A percentile compares a stretch with the other conserved stretches of the same genome.
Evolutionary conservation across 1,140 invertebrate species (phyloP).

Genomic region (Amyelois transitella): DNA sequence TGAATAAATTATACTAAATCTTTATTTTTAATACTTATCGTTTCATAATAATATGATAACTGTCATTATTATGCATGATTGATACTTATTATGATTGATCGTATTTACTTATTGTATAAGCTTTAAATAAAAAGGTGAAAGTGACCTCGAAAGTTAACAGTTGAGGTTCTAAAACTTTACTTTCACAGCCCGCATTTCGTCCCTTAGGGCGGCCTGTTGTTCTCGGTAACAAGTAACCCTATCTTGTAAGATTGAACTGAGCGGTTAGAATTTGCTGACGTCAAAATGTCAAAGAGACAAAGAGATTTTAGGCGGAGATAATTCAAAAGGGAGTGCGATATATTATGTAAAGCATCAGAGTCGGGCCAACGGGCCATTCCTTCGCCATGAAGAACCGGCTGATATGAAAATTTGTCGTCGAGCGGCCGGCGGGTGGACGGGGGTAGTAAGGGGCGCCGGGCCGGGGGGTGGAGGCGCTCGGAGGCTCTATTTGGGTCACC

Average conservation of each 20-base stretch:
- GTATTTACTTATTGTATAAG: neutral
- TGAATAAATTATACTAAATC: neutral
- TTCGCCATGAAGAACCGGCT: conserved; percentile 50
- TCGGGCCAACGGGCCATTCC: conserved; percentile 46
- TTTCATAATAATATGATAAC: neutral
- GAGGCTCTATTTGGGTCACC: conserved; percentile 73
- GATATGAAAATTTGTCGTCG: conserved; percentile 70
- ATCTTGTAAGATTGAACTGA: neutral
- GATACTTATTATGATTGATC: too few relatives aligned
- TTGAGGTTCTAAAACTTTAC: conserved; percentile 3
- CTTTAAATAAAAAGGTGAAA: neutral
- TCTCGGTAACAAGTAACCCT: conserved; percentile 3
- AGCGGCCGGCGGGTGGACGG: conserved; percentile 34
- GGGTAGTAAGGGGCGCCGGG: conserved; percentile 32
- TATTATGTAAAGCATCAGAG: conserved; percentile 56
- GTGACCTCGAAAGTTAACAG: conserved; percentile 2
- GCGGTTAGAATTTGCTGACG: conserved; percentile 5
- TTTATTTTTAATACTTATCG: conserved; percentile 1
- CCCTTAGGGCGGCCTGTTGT: neutral
- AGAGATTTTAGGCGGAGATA: conserved; percentile 39
- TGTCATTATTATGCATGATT: conserved; percentile 1
- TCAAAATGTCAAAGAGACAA: conserved; percentile 31
- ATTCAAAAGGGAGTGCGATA: conserved; percentile 32
- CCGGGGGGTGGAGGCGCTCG: conserved; percentile 38
- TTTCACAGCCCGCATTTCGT: neutral